phyloP scores from a whole-genome alignment of 2,113 vertebrate species.

The Neomonachus schauinslandi region DNA sequence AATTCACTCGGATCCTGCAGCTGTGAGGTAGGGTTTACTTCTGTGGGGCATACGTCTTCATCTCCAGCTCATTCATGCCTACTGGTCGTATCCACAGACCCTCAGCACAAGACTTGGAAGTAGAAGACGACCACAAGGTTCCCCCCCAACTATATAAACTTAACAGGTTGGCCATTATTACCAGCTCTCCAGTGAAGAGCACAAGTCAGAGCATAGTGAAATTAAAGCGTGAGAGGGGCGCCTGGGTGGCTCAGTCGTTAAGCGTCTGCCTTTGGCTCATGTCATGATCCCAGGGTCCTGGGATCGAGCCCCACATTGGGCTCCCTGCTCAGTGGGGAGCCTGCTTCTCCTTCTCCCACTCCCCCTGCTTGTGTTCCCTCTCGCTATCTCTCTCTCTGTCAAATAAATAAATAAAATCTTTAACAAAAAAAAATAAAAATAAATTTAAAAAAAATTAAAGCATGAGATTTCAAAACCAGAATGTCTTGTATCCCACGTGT shows the following conservation, averaged over 20 bases:
- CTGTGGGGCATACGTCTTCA: background rate
- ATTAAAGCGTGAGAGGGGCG: background rate
- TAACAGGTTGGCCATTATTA: background rate
- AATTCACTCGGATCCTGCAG: background rate
- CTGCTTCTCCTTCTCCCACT: too few species aligned
- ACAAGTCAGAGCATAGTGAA: background rate
- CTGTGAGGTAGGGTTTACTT: background rate
- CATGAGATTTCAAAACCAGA: background rate
- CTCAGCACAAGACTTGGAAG: background rate
- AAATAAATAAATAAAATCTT: too few species aligned
- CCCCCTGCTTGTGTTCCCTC: too few species aligned
- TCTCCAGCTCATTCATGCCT: background rate
- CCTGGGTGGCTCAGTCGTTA: too few species aligned
- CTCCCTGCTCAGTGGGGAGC: too few species aligned
- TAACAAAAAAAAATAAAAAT: too few species aligned
- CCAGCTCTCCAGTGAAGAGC: background rate
- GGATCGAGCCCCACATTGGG: too few species aligned
- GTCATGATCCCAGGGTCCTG: too few species aligned
- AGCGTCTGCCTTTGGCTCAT: too few species aligned
- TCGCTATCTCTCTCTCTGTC: too few species aligned
- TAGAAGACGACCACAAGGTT: background rate
- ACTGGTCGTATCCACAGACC: background rate
- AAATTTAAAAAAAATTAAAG: too few species aligned
- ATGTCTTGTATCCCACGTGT: background rate
- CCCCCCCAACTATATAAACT: background rate